Evolutionary conservation across 2,888 invertebrate species (phyloP).

Genomic region (Pristionchus arcanus): DNA sequence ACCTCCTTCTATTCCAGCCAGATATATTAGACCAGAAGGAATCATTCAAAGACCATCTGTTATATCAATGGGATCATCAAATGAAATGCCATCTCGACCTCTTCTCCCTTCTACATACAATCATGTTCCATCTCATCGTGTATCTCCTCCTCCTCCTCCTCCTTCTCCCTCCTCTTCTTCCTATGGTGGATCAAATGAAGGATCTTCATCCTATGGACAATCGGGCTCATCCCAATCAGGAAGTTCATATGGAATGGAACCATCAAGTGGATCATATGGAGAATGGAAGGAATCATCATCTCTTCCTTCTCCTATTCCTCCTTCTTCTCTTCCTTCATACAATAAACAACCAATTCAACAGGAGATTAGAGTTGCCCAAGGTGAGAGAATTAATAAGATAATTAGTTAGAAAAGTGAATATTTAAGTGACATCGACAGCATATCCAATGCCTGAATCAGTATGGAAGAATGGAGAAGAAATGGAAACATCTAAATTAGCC

Average conservation of each 20-base stretch:
- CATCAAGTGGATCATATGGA: neutral
- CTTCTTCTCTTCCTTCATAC: neutral
- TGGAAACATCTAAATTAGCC: neutral
- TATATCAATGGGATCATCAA: constrained; percentile 33
- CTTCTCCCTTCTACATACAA: neutral
- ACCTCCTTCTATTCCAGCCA: neutral
- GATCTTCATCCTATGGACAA: neutral
- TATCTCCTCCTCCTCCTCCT: neutral
- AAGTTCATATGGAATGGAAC: neutral
- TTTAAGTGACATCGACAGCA: constrained; percentile 11
- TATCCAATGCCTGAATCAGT: neutral
- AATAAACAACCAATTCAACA: constrained; percentile 3
- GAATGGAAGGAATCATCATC: neutral
- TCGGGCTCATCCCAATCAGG: neutral
- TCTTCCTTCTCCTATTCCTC: neutral
- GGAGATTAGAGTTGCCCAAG: constrained; percentile 16
- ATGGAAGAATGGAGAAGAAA: neutral
- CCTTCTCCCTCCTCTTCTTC: neutral
- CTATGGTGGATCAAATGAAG: neutral
- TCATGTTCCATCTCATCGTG: neutral
- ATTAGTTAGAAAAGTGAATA: neutral
- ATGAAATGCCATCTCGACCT: neutral
- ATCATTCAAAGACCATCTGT: constrained; percentile 9
- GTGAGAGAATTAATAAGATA: neutral
- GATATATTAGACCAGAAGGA: constrained; percentile 38